Evolutionary conservation across 2,888 invertebrate genomes (phyloP).

Genomic region (Megalurothrips usitatus): DNA sequence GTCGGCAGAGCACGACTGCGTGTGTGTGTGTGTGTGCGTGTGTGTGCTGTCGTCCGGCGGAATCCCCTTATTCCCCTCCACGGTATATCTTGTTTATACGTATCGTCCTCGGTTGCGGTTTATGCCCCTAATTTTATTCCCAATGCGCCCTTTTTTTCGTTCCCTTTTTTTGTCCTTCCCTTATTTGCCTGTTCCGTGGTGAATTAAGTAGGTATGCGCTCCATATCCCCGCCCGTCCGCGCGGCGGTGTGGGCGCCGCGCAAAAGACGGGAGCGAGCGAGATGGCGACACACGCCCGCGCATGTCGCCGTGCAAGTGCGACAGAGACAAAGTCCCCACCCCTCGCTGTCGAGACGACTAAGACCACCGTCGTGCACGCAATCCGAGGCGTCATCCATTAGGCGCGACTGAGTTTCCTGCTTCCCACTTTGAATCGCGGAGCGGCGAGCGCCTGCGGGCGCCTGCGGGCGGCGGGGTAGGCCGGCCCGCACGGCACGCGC

Average conservation of each 20-base stretch:
- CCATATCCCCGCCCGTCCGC: neutral
- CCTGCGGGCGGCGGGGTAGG: neutral
- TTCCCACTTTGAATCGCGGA: neutral
- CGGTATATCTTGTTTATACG: slow-evolving; percentile 20
- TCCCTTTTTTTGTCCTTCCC: neutral
- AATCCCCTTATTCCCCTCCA: neutral
- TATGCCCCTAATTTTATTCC: slow-evolving; percentile 21
- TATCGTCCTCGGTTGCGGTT: slow-evolving; percentile 7
- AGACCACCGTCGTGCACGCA: too few species aligned
- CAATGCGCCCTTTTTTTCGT: neutral
- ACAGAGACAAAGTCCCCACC: neutral
- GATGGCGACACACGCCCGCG: too few species aligned
- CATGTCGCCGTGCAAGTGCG: too few species aligned
- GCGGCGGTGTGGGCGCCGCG: too few species aligned
- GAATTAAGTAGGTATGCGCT: slow-evolving; percentile 7
- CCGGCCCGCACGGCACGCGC: neutral
- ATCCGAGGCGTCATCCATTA: too few species aligned
- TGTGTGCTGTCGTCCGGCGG: too few species aligned
- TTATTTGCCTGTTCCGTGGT: neutral
- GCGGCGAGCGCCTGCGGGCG: neutral
- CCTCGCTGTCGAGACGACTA: neutral
- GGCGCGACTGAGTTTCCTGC: too few species aligned
- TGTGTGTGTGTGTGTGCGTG: too few species aligned
- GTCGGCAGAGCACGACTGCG: too few species aligned
- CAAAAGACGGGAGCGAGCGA: neutral